phyloP scores from a whole-genome alignment of 2,113 vertebrate species.

The Oriolus oriolus region DNA sequence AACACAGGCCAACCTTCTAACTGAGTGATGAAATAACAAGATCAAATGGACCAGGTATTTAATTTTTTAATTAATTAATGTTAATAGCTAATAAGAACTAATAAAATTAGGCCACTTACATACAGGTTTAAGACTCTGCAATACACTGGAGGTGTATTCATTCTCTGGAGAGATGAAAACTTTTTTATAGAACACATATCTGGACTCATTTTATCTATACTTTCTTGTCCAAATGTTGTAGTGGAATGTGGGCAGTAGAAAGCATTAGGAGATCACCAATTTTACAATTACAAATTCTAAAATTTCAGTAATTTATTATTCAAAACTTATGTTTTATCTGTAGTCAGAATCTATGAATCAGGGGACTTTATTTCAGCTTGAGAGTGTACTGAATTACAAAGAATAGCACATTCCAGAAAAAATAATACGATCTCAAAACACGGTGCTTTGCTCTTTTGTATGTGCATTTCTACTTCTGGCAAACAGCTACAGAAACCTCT shows the following conservation, averaged over 20 bases:
- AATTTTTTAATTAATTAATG: background rate
- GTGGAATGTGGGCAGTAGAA: background rate
- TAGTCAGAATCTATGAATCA: background rate
- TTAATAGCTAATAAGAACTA: background rate
- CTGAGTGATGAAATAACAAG: background rate
- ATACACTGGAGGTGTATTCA: background rate
- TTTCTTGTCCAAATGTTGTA: background rate
- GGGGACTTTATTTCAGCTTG: background rate
- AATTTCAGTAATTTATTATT: background rate
- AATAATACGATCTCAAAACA: background rate
- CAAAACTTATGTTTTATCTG: background rate
- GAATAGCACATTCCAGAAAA: background rate
- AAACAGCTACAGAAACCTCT: background rate
- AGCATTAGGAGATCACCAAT: background rate
- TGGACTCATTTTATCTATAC: background rate
- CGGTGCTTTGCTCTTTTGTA: background rate
- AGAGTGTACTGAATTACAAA: background rate
- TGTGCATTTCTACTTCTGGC: background rate
- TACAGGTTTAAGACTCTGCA: background rate
- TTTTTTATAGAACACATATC: background rate
- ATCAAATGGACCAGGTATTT: slow-evolving; percentile 20
- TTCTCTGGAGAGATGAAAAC: background rate
- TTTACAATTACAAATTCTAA: background rate
- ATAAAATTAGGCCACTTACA: background rate
- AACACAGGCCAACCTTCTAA: background rate